Percentiles rank a stretch among this genome's conserved stretches.
Conservation (phyloP, 2,113 vertebrate species). For the Balaeniceps rex region DNA sequence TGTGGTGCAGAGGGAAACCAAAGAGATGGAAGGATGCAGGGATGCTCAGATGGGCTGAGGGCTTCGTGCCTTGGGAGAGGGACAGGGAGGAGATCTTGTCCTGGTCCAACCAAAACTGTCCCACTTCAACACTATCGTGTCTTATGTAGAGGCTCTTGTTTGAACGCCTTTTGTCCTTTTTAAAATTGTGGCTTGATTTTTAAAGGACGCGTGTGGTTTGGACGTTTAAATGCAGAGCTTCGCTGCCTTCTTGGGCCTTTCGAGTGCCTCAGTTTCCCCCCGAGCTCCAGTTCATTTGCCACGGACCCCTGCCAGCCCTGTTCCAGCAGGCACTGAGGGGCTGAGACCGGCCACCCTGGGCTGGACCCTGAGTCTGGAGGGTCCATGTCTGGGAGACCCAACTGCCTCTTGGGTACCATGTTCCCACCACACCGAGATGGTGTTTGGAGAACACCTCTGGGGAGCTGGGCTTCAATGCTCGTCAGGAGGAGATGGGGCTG, state of each 20-base stretch:
- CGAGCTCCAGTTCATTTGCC: not conserved
- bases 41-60: not conserved
- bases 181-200: not conserved
- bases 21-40: not conserved
- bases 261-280: not conserved
- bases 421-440: not conserved
- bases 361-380: not conserved
- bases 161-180: fast-evolving
- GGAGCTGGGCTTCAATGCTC: not conserved
- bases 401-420: fast-evolving
- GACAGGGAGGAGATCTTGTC: not conserved
- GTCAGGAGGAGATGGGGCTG: not conserved
- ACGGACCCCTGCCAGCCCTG: not conserved
- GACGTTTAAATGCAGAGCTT: not conserved
- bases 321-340: not conserved
- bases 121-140: fast-evolving
- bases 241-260: not conserved
- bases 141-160: not conserved
- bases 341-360: not conserved
- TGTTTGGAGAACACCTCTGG: not conserved
- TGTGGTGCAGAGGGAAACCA: not conserved
- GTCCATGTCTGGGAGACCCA: fast-evolving
- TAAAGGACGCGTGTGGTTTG: not conserved
- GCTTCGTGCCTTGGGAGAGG: not conserved
- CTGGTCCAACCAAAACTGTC: not conserved